Evolutionary conservation across 2,113 vertebrate genomes (phyloP).

Genomic region (Arenaria interpres): DNA sequence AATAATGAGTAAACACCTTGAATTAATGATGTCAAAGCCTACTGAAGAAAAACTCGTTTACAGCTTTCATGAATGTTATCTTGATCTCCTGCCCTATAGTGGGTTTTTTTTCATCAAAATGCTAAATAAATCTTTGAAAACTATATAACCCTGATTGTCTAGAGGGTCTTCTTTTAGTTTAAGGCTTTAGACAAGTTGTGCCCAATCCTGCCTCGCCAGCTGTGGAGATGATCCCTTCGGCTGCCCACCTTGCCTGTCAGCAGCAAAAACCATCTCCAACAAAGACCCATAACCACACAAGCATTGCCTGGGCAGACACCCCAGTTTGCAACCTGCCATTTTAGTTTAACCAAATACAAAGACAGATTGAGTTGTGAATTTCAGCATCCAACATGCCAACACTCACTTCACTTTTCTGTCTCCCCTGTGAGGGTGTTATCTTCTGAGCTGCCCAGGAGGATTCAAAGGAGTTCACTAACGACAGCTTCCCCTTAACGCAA

Average conservation of each 20-base stretch:
- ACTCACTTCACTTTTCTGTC: not conserved
- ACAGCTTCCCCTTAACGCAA: not conserved
- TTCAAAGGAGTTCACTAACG: not conserved
- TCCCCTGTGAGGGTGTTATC: not conserved
- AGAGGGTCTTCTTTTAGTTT: not conserved
- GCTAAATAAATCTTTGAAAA: not conserved
- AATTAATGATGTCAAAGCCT: not conserved
- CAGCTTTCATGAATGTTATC: not conserved
- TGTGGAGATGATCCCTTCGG: not conserved
- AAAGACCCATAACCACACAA: not conserved
- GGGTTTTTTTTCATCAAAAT: not conserved
- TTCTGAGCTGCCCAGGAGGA: not conserved
- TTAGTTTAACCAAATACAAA: not conserved
- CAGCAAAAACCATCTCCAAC: not conserved
- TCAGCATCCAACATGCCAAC: accelerated
- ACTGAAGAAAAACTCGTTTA: not conserved
- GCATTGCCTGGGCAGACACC: not conserved
- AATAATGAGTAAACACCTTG: not conserved
- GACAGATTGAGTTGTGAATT: not conserved
- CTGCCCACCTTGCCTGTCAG: not conserved
- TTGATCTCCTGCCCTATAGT: not conserved
- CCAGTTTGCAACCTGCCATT: not conserved
- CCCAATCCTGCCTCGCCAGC: not conserved
- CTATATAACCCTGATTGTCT: not conserved
- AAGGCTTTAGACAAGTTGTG: not conserved